Evolutionary conservation across 1,140 invertebrate genomes (phyloP), one percentile per base, ranked within the genome.

Genomic region (Polyergus mexicanus): DNA sequence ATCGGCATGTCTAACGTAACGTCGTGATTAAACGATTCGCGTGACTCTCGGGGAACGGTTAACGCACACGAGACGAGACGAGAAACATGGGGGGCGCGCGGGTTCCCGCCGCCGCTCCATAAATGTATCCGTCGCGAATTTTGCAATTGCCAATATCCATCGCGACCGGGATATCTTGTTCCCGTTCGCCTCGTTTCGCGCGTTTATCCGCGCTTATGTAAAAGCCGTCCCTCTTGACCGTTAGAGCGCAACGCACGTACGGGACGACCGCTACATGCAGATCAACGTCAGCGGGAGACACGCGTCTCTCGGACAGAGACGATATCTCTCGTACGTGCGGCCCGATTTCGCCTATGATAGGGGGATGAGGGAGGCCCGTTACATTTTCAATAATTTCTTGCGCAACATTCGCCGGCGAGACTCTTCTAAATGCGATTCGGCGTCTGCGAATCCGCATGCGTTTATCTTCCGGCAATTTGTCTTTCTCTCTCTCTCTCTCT

Each of bases 361-460:
- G 35, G 38, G 54, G 25, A n/a, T 60, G 60, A 71, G 38, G 58
- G 63, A 76, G 44, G 63, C 75, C 86, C 86, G 86, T 91, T 91
- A 91, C 89, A 89, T 89, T 90, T 89, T 90, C 90, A 91, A 86
- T 91, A 91, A 90, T 91, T 89, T 84, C 87, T 91, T 91, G 87
- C 85, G 88, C 81, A 91, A 91, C 87, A 86, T 78, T 87, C 19
- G 28, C 41, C 28, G 60, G 47, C 47, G 47, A 51, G 32, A 28
- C 25, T 28, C 68, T 72, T 74, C 78, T 80, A 72, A 72, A 81
- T 60, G 68, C 38, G 68, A 83, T 74, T 83, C 78, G 54, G 25
- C 38, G 58, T 25, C 44, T 38, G 32, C 32, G 32, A 56, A 76
- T 77, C 44, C 38, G 60, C 58, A 63, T 65, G 71, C 44, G 41